phyloP scores from a whole-genome alignment of 2,113 vertebrate genomes.

The Ibidorhyncha struthersii region DNA sequence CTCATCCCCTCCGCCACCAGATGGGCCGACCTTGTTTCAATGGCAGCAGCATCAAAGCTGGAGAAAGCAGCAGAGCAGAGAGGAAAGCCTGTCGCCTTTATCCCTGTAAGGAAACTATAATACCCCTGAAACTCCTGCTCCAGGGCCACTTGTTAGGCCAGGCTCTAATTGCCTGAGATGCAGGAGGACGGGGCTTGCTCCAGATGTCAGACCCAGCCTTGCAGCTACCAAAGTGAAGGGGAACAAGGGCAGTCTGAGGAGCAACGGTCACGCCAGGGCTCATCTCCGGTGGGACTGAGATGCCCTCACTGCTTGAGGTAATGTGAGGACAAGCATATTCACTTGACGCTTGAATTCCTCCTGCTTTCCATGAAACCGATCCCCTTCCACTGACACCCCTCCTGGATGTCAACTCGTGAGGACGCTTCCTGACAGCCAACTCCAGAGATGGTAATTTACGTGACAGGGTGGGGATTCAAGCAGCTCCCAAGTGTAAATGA shows the following conservation, averaged over 20 bases:
- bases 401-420: neutral
- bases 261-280: neutral
- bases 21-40: neutral
- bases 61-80: neutral
- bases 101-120: neutral
- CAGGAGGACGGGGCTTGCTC: neutral
- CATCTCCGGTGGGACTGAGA: neutral
- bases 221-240: neutral
- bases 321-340: neutral
- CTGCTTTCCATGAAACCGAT: neutral
- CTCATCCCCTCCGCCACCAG: neutral
- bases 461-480: conserved; percentile 20
- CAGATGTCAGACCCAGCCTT: neutral
- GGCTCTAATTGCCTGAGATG: neutral
- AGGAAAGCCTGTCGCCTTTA: neutral
- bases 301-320: neutral
- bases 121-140: neutral
- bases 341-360: neutral
- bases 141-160: neutral
- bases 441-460: conserved; percentile 29
- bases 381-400: conserved; percentile 4
- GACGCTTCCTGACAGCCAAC: neutral
- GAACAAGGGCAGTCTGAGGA: neutral
- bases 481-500: conserved; percentile 31
- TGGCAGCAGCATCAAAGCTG: neutral